Evolutionary conservation across 2,113 vertebrate species (phyloP), one percentile per base, ranked within the genome.

Genomic region (Piprites chloris): DNA sequence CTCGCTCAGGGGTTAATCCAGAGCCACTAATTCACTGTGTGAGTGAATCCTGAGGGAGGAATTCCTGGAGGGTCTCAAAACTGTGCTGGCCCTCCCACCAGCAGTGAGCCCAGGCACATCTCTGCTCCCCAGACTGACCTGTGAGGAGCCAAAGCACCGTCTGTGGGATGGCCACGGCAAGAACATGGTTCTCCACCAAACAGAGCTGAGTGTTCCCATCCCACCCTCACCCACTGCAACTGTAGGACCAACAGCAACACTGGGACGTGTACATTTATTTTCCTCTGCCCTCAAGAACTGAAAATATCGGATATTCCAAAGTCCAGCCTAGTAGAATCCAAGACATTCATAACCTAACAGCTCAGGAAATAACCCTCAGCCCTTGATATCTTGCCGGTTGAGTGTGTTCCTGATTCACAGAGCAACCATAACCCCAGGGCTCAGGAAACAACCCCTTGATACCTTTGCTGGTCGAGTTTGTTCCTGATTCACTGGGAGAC

Each of bases 141-240:
- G 24, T 1, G 37, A 1, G 0, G 41, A n/a, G 44, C 17, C 85
- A 26, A 4, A 37, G 21, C 4, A 1, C 20, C 14, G 0, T 3
- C 46, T 28, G 59, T 8, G 1, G 2, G 11, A 55, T 3, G 1
- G 65, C 2, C 47, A 24, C 3, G 18, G 44, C 21, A 12, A 16
- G 50, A 49, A 52, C 41, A 7, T 0, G 27, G 52, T 1, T 22
- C 39, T 30, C 14, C 67, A 28, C 11, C 28, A 15, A 20, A 26
- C 10, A 20, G 47, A 17, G 55, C 4, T n/a, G 27, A 35, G 41
- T 1, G 19, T 2, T 59, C 58, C 41, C 56, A 49, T 6, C 22
- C n/a, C 39, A 10, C 9, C 5, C 42, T 0, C 37, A 39, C 27
- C 58, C n/a, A 23, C 16, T 41, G 33, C 79, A 55, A 42, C 50